Base-by-base conservation (phyloP, 1,140 invertebrate genomes). In the honey bee (Apis mellifera) region DNA sequence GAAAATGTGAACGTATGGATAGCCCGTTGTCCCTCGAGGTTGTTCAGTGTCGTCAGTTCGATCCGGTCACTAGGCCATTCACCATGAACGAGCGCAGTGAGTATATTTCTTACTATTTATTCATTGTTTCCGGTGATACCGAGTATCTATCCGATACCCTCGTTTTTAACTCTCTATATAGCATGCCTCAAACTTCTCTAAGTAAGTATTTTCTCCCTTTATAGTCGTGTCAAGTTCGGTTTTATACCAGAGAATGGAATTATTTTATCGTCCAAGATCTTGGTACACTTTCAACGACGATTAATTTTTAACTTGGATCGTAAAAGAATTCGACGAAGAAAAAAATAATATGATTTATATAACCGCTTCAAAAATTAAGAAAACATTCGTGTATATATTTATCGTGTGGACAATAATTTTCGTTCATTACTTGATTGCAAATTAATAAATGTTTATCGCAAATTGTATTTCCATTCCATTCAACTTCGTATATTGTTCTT, bases 1-100 rank as follows among this genome's bases (percentile, higher is more conserved):
- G 86, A 89, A 89, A 89, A 89, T 90, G 90, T 90, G 89, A 90
- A 92, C 84, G 84, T 89, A 89, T 91, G 89, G 90, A 92, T 89
- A 90, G 86, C 85, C 83, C 84, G 88, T 91, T 92, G 90, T 92
- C 90, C 90, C 90, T 90, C 90, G 89, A 91, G 83, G 90, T 89
- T 92, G 89, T 92, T 91, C 90, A 90, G 91, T 93, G 93, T 92
- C 91, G 90, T 92, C 92, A 93, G 92, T 93, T 92, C 91, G 91
- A 92, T 92, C 88, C 89, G 92, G 90, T 92, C 91, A 93, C 86
- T 93, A 91, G 91, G 91, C 90, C 91, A 93, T 90, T 91, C 90
- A 93, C 90, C 91, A 93, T 94, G 93, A 93, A 90, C 85, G 87
- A 91, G 82, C 88, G 89, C 82, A 84, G 90, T 92, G 86, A 92